These are phyloP conservation scores for Pachyuromys duprasi DNA, from an alignment of 2,797 vertebrate species.

Conservation along the genomic window DNA sequence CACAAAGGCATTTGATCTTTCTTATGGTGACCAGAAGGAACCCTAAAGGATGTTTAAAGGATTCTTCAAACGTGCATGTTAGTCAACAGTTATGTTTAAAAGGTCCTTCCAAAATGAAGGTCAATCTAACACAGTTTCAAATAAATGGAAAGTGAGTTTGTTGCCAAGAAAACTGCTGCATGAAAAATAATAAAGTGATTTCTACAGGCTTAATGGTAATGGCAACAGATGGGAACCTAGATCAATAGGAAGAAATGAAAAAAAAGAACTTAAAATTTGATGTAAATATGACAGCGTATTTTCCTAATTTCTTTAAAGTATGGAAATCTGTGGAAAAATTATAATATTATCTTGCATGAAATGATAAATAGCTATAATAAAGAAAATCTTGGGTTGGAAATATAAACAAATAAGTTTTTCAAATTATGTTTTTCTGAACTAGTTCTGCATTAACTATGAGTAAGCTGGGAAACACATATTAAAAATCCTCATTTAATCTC, in stretches of 20 bases:
- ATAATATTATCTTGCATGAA: neutral
- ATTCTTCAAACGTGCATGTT: neutral
- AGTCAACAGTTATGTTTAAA: neutral
- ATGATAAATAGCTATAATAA: neutral
- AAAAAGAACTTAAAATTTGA: neutral
- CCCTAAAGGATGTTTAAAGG: neutral
- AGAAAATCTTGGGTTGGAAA: neutral
- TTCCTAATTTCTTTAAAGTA: conserved; percentile 14
- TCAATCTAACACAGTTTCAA: neutral
- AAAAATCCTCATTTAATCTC: neutral
- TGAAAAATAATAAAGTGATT: neutral
- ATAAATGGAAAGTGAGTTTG: neutral
- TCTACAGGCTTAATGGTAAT: neutral
- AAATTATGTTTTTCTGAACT: neutral
- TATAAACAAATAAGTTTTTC: neutral
- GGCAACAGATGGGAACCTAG: conserved; percentile 4
- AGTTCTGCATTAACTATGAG: neutral
- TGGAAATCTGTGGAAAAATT: neutral
- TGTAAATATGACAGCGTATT: neutral
- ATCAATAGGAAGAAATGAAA: neutral
- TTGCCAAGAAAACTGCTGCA: neutral
- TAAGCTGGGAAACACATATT: neutral
- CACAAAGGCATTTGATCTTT: neutral
- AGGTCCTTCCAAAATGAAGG: neutral
- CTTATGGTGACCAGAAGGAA: neutral